A percentile compares a stretch with the other conserved stretches of the same genome.
Conservation (phyloP, 2,113 vertebrate genomes). For the Willisornis vidua region DNA sequence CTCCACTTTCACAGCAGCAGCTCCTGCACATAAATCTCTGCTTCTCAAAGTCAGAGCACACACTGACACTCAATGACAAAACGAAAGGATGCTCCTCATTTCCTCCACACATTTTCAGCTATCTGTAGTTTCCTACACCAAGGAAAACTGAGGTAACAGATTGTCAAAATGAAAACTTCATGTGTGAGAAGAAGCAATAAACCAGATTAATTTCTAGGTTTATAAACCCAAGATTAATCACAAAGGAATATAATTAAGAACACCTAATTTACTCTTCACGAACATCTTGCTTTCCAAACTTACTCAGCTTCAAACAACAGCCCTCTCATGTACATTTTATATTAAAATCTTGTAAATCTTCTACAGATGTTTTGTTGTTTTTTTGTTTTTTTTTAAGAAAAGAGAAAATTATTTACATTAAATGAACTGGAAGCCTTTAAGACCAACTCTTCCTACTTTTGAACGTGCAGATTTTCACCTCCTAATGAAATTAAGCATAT, state of each 20-base stretch:
- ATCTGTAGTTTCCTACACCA: neutral
- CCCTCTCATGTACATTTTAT: slow-evolving; percentile 2
- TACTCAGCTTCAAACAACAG: neutral
- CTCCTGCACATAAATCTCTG: neutral
- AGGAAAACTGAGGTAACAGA: neutral
- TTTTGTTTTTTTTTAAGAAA: neutral
- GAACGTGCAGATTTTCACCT: neutral
- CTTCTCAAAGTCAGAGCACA: neutral
- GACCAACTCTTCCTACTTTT: neutral
- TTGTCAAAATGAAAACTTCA: neutral
- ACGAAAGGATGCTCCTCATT: neutral
- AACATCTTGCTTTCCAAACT: neutral
- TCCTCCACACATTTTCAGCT: neutral
- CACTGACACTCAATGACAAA: neutral
- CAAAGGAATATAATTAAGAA: neutral
- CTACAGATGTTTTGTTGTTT: neutral
- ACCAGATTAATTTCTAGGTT: neutral
- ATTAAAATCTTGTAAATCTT: neutral
- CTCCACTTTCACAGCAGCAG: neutral
- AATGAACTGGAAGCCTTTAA: neutral
- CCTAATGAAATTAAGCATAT: neutral
- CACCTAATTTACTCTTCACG: slow-evolving; percentile 28
- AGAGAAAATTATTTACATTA: neutral
- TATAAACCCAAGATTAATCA: slow-evolving; percentile 1
- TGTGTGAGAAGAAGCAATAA: neutral